These are phyloP conservation scores for Cyrtodaria siliqua DNA, from an alignment of 2,888 invertebrate species.

Conservation along the genomic window DNA sequence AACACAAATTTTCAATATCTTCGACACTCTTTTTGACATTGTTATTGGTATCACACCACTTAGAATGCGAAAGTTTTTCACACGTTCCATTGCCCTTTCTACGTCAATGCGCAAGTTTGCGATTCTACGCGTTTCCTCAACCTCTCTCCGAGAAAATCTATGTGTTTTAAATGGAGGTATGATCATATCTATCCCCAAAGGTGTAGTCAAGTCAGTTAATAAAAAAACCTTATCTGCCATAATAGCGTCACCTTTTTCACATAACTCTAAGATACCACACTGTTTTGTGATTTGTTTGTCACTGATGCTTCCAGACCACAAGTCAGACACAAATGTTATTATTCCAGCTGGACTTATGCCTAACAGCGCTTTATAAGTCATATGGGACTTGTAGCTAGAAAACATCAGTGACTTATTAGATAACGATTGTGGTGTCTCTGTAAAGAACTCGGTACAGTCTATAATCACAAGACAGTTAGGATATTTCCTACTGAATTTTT, in stretches of 20 bases:
- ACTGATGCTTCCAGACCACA: slow-evolving; percentile 53
- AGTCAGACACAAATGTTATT: slow-evolving; percentile 56
- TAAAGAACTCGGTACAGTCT: slow-evolving; percentile 65
- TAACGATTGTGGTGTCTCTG: slow-evolving; percentile 47
- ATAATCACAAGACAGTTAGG: slow-evolving; percentile 51
- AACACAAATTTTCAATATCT: slow-evolving; percentile 25
- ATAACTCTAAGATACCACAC: slow-evolving; percentile 43
- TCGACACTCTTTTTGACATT: slow-evolving; percentile 6
- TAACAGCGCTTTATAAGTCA: slow-evolving; percentile 50
- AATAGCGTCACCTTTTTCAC: slow-evolving; percentile 57
- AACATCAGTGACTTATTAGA: slow-evolving; percentile 35
- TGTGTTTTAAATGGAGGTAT: slow-evolving; percentile 47
- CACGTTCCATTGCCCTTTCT: slow-evolving; percentile 24
- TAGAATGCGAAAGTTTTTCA: slow-evolving; percentile 42
- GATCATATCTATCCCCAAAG: slow-evolving; percentile 29
- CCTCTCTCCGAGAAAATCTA: slow-evolving; percentile 25
- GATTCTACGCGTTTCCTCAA: slow-evolving; percentile 33
- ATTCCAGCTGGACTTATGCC: slow-evolving; percentile 55
- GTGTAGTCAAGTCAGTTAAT: slow-evolving; percentile 42
- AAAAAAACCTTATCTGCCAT: slow-evolving; percentile 61
- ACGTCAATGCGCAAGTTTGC: slow-evolving; percentile 21
- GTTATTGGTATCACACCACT: slow-evolving; percentile 22
- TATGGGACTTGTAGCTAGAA: slow-evolving; percentile 48
- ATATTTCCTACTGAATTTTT: slow-evolving; percentile 38
- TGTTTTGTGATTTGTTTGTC: slow-evolving; percentile 50